These are phyloP conservation scores for Siphlonurus alternatus DNA, from an alignment of 2,888 invertebrate species.

Conservation along the genomic window DNA sequence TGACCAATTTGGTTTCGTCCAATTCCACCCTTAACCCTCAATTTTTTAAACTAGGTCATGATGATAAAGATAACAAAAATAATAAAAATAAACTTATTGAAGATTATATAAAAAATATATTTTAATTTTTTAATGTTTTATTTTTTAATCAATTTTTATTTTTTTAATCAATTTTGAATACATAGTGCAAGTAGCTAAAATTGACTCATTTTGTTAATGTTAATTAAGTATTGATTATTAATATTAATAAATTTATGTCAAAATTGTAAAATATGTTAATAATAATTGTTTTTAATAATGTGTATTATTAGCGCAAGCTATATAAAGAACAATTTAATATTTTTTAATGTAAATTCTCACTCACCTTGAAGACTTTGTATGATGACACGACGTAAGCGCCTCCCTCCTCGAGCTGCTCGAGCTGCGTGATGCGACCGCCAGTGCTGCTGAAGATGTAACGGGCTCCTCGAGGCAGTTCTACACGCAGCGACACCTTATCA, in stretches of 20 bases:
- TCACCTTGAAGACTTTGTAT: constrained; percentile 77
- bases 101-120: too few relatives aligned
- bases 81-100: neutral
- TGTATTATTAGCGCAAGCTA: too few relatives aligned
- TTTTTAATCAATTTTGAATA: neutral
- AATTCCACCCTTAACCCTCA: neutral
- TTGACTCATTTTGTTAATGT: neutral
- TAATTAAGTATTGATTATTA: too few relatives aligned
- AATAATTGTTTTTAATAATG: too few relatives aligned
- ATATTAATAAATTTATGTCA: neutral
- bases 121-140: neutral
- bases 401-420: constrained; percentile 80
- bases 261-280: too few relatives aligned
- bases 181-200: neutral
- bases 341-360: too few relatives aligned
- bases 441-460: constrained; percentile 85
- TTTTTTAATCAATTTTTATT: neutral
- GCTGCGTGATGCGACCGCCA: constrained; percentile 64
- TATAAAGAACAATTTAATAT: too few relatives aligned
- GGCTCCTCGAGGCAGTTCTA: constrained; percentile 77
- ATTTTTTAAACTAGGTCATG: neutral
- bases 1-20: constrained; percentile 4
- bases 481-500: constrained; percentile 70
- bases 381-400: constrained; percentile 86
- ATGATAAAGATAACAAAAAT: neutral